Evolutionary conservation across 2,888 invertebrate genomes (phyloP), one percentile per base, ranked within the genome.

Genomic region (Tillus elongatus): DNA sequence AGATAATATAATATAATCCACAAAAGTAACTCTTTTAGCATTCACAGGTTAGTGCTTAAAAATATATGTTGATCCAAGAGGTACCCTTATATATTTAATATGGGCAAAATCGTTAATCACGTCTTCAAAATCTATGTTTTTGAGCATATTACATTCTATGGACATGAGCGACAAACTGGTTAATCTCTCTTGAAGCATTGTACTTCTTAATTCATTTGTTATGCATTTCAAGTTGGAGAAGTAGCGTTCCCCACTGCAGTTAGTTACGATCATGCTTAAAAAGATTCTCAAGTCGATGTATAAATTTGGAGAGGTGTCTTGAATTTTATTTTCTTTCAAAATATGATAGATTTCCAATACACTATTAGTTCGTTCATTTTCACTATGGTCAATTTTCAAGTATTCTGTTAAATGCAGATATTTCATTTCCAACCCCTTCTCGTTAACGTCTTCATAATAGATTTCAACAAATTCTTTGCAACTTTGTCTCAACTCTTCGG

Each of bases 181-280:
- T 30, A 30, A 39, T 37, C 49, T 43, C 32, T 51, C 47, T 49
- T 51, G 48, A 41, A 46, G 38, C 46, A 52, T 49, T 32, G 41
- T 44, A 29, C 35, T 47, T 44, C 50, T 43, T 30, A 50, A 39
- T 49, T 49, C 39, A 39, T 48, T 51, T 54, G 50, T 52, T 31
- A 51, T 49, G 42, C 41, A 34, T 41, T 44, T 44, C n/a, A n/a
- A n/a, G n/a, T n/a, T n/a, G 24, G 47, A 50, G 35, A 47, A 49
- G 30, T 46, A 53, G 33, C 49, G 46, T 46, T 51, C 49, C n/a
- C n/a, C n/a, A n/a, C n/a, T 50, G 43, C 48, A 51, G 42, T 51
- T 52, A 35, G 49, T 47, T 35, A 52, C 40, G 43, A 51, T 49
- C 35, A 49, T 37, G 38, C 44, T 31, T 19, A 36, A 37, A 19